Evolutionary conservation across 64 coral and sea anemone species (phyloP).

Genomic region (Montipora capricornis): DNA sequence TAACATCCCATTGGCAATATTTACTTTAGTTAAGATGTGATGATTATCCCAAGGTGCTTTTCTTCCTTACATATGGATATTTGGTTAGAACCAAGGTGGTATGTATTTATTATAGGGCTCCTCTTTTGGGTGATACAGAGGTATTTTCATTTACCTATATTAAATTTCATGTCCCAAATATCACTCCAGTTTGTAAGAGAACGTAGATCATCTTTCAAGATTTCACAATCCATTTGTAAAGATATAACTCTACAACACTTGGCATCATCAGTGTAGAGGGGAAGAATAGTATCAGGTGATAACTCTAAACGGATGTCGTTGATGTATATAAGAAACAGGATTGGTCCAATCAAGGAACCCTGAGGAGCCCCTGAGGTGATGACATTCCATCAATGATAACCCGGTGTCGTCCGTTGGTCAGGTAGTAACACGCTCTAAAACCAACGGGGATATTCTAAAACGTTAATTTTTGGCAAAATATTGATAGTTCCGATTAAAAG

Average conservation of each 20-base stretch:
- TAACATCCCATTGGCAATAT: no score
- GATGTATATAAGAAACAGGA: constrained; percentile 19
- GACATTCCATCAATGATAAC: neutral
- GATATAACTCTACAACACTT: neutral
- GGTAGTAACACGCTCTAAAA: no score
- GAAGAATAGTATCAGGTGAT: neutral
- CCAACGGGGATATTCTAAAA: no score
- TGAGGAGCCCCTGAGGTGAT: constrained; percentile 27
- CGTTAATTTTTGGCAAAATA: neutral
- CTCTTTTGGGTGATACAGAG: neutral
- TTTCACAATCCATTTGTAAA: neutral
- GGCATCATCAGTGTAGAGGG: constrained; percentile 3
- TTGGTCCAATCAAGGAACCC: neutral
- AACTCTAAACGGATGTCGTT: neutral
- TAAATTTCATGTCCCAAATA: neutral
- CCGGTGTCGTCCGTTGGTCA: no score
- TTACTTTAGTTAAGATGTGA: no score
- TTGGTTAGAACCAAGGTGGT: no score
- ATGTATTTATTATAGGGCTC: no score
- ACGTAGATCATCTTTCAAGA: neutral
- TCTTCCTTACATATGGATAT: no score
- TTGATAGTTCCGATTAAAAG: no score
- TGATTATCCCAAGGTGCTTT: no score
- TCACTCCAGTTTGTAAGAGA: neutral
- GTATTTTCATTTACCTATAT: neutral